Base-by-base conservation (phyloP, 2,113 vertebrate genomes). In the Bambusicola thoracicus region DNA sequence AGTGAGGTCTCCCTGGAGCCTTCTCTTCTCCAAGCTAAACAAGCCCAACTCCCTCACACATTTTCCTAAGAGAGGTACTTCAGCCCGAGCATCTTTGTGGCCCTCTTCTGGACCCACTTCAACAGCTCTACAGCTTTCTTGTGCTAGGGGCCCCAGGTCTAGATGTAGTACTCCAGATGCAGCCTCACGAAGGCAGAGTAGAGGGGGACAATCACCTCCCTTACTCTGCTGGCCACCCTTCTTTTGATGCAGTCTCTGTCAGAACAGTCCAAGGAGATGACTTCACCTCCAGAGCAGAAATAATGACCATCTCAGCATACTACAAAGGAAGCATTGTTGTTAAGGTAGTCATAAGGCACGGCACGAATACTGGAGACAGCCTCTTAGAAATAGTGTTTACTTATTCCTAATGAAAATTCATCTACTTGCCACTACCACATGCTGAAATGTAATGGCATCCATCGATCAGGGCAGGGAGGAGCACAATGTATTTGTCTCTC, bases 391-490 rank as follows among this genome's bases (percentile, higher is more conserved):
- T 1, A 18, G 44, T 3, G 20, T 30, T 72, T 86, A 43, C 48
- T 53, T 65, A 36, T 43, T 79, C 30, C 56, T 3, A 1, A 5
- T 6, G 73, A 72, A 51, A 84, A 48, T 49, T 73, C 44, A 66
- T 13, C 68, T 51, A 2, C 38, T 41, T 63, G 69, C 24, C 73
- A 81, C 69, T 6, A 84, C 24, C 70, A 66, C 74, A 51, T 32
- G 51, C 66, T 61, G 66, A 79, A 68, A 70, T 89, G 86, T 63
- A 90, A 89, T 41, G 58, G 81, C 76, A 88, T 48, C 30, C 44
- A 81, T 90, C 84, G 41, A 75, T 44, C 80, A 68, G n/a, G 53
- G 77, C 74, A 93, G 74, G 53, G 88, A 75, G 70, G 8, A 88
- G 74, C 66, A 79, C 10, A 90, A 55, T 34, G 27, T n/a, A n/a